A percentile compares a stretch with the other conserved stretches of the same genome.
These are phyloP conservation scores for Eulemur mongoz DNA, from an alignment of 2,797 vertebrate species.

Conservation along the genomic window DNA sequence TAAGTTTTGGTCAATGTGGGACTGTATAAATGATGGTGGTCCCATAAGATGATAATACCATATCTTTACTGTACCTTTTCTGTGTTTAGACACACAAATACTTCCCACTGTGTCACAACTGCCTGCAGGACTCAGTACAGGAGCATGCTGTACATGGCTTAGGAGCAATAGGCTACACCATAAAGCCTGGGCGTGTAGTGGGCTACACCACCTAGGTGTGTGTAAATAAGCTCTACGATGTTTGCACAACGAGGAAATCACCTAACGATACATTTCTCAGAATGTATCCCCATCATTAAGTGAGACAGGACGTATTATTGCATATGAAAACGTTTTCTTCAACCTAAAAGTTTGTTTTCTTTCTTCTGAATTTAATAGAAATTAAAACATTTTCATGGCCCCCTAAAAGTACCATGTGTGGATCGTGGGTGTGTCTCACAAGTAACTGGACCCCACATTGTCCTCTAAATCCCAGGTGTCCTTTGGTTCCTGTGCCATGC, in stretches of 20 bases:
- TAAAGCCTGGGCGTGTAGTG: too few relatives aligned
- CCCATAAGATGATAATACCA: not conserved
- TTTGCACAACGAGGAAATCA: not conserved
- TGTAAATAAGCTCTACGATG: not conserved
- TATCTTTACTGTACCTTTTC: not conserved
- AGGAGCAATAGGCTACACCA: not conserved
- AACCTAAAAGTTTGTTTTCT: not conserved
- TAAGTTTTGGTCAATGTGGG: not conserved
- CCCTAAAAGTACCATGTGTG: not conserved
- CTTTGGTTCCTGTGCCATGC: not conserved
- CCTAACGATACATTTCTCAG: not conserved
- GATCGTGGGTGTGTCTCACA: not conserved
- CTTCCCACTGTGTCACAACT: not conserved
- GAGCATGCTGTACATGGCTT: not conserved
- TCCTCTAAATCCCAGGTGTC: fast-evolving
- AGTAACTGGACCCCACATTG: not conserved
- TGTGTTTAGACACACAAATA: not conserved
- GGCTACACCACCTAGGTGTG: not conserved
- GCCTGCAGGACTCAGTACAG: not conserved
- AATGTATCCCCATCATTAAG: not conserved
- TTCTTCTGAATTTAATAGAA: not conserved
- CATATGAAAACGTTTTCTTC: not conserved
- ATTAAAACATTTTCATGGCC: not conserved
- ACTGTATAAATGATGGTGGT: not conserved
- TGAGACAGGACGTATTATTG: not conserved